phyloP scores from a whole-genome alignment of 2,797 vertebrate genomes.

The Nothura maculosa region DNA sequence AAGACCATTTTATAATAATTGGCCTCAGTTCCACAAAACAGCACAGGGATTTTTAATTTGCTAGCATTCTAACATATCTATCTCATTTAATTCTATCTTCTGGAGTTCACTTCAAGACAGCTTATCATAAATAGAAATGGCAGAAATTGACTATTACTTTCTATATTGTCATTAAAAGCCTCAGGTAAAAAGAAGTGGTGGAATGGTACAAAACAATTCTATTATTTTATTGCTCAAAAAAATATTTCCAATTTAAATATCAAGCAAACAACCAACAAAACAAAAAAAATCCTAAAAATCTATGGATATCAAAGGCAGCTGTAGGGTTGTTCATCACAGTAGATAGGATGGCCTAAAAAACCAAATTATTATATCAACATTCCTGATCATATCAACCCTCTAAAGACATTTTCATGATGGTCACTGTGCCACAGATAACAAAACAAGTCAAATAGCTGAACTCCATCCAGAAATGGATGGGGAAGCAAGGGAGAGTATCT shows the following conservation, averaged over 20 bases:
- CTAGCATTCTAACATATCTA: not conserved
- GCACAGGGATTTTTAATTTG: not conserved
- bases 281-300: not conserved
- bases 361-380: not conserved
- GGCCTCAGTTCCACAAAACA: not conserved
- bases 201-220: not conserved
- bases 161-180: not conserved
- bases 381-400: not conserved
- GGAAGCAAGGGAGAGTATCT: not conserved
- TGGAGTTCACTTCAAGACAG: not conserved
- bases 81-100: not conserved
- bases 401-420: slow-evolving; percentile 12
- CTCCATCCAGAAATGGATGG: slow-evolving; percentile 19
- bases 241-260: not conserved
- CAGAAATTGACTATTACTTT: not conserved
- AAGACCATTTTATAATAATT: not conserved
- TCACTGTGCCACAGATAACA: slow-evolving; percentile 24
- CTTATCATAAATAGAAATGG: not conserved
- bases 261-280: not conserved
- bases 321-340: not conserved
- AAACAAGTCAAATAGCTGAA: slow-evolving; percentile 54
- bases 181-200: too few species aligned
- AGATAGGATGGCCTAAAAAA: not conserved
- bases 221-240: not conserved
- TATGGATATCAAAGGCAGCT: not conserved